A percentile compares a stretch with the other conserved stretches of the same genome.
Conservation (phyloP, 2,888 invertebrate genomes). For the Agriopis aurantiaria region DNA sequence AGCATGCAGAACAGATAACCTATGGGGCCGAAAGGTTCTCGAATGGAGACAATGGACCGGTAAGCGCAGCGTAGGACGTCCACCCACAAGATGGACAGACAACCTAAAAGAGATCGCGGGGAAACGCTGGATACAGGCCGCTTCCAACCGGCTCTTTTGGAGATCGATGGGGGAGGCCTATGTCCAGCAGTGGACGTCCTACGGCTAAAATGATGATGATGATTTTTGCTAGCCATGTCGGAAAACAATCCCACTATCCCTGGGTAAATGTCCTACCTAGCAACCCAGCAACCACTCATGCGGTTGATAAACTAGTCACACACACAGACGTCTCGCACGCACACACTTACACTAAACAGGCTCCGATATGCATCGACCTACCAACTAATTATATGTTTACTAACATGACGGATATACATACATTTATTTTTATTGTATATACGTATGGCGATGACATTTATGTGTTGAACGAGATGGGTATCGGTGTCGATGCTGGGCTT, state of each 20-base stretch:
- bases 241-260: background rate
- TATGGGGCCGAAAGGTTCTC: too few species aligned
- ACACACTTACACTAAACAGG: constrained; percentile 54
- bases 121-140: too few species aligned
- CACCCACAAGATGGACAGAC: too few species aligned
- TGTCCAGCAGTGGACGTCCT: too few species aligned
- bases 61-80: too few species aligned
- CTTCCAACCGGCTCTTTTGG: too few species aligned
- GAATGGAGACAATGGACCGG: too few species aligned
- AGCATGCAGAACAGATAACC: too few species aligned
- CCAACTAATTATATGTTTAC: constrained; percentile 86
- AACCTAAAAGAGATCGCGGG: too few species aligned
- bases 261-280: constrained; percentile 7
- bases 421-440: constrained; percentile 47
- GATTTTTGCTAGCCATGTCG: background rate
- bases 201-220: too few species aligned
- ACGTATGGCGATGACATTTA: constrained; percentile 59
- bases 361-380: constrained; percentile 83
- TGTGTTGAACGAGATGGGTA: constrained; percentile 43
- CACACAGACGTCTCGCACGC: constrained; percentile 47
- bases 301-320: constrained; percentile 75
- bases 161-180: too few species aligned
- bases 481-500: constrained; percentile 34
- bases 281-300: constrained; percentile 65
- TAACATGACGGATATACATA: constrained; percentile 70